Percentiles rank a stretch among this genome's conserved stretches.
Conservation (phyloP, 2,797 vertebrate species). For the Melanotaenia pygmaea region DNA sequence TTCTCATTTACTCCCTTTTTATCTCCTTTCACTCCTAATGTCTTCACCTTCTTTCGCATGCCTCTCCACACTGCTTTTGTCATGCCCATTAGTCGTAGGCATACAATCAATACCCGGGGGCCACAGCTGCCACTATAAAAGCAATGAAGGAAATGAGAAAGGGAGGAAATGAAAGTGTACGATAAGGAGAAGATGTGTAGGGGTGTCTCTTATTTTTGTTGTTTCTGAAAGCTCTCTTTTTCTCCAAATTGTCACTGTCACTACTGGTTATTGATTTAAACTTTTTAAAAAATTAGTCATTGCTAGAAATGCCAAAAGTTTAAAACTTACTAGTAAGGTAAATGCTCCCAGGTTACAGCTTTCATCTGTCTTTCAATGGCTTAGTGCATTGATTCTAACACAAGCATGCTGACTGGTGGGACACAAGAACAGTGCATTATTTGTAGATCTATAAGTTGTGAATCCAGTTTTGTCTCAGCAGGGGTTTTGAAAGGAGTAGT, state of each 20-base stretch:
- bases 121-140: slow-evolving; percentile 52
- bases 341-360: background rate
- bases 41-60: slow-evolving; percentile 18
- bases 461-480: slow-evolving; percentile 53
- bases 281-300: slow-evolving; percentile 11
- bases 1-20: slow-evolving; percentile 12
- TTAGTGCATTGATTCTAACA: slow-evolving; percentile 26
- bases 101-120: slow-evolving; percentile 61
- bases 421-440: slow-evolving; percentile 11
- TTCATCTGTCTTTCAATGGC: slow-evolving; percentile 11
- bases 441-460: slow-evolving; percentile 57
- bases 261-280: slow-evolving; percentile 26
- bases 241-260: slow-evolving; percentile 27
- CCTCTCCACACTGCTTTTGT: slow-evolving; percentile 52
- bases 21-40: slow-evolving; percentile 19
- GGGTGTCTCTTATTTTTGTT: slow-evolving; percentile 27
- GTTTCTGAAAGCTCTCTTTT: slow-evolving; percentile 36
- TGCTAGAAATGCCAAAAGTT: slow-evolving; percentile 29
- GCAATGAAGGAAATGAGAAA: slow-evolving; percentile 47
- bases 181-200: slow-evolving; percentile 28
- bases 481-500: slow-evolving; percentile 40
- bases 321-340: slow-evolving; percentile 26
- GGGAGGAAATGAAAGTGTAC: slow-evolving; percentile 45
- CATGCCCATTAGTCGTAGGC: slow-evolving; percentile 61
- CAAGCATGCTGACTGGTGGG: slow-evolving; percentile 25